These are phyloP conservation scores for Aplysina aerophoba DNA, from an alignment of 37 sponge, comb jelly and placozoan species.

Conservation along the genomic window DNA sequence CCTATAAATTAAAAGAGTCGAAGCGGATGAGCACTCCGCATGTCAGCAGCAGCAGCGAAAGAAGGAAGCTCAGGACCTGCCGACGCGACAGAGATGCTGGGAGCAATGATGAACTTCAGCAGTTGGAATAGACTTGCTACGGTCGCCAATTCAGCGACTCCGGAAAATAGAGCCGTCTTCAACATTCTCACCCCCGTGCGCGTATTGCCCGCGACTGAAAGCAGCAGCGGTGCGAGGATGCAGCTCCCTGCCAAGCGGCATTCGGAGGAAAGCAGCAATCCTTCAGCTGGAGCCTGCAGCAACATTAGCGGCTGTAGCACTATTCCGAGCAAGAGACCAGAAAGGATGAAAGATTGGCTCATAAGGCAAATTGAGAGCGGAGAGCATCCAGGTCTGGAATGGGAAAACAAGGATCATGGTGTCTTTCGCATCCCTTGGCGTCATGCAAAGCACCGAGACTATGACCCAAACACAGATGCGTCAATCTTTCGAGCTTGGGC, in stretches of 20 bases:
- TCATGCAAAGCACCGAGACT: slow-evolving; percentile 27
- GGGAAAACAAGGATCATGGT: slow-evolving; percentile 24
- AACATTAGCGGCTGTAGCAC: not conserved
- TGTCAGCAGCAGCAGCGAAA: too few relatives aligned
- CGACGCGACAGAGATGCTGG: too few relatives aligned
- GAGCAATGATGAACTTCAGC: too few relatives aligned
- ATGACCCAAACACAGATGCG: slow-evolving; percentile 27
- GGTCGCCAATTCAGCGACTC: not conserved
- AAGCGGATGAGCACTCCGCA: too few relatives aligned
- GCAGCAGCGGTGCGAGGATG: not conserved
- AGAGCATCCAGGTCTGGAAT: slow-evolving; percentile 37
- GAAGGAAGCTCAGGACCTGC: too few relatives aligned
- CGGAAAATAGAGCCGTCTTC: not conserved
- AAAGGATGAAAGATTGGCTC: slow-evolving; percentile 30
- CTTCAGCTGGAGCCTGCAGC: not conserved
- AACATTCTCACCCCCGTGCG: not conserved
- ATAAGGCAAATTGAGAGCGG: slow-evolving; percentile 31
- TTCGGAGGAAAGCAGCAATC: slow-evolving; percentile 1
- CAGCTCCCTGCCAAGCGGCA: not conserved
- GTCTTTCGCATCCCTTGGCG: slow-evolving; percentile 39
- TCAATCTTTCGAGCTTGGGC: slow-evolving; percentile 44
- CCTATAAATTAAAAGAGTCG: too few relatives aligned
- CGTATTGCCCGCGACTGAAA: not conserved
- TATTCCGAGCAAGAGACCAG: slow-evolving; percentile 34
- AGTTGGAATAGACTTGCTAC: not conserved